These are phyloP conservation scores for Lamproptera curius DNA, from an alignment of 2,888 invertebrate genomes.

Conservation along the genomic window DNA sequence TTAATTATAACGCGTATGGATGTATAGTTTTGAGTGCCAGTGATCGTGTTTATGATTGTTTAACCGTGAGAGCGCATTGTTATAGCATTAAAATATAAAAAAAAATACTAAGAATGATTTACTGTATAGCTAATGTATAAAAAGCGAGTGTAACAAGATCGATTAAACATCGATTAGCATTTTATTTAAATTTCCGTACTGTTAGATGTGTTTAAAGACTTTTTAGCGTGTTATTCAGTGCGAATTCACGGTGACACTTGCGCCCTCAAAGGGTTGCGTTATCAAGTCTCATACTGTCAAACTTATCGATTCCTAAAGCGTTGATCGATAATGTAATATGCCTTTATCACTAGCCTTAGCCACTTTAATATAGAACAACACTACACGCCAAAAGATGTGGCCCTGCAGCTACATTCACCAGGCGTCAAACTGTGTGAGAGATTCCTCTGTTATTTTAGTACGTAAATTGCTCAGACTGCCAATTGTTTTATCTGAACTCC, in stretches of 20 bases:
- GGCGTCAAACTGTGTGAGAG: conserved; percentile 3
- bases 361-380: conserved; percentile 2
- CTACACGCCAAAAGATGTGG: not conserved
- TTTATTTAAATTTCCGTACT: no score
- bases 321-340: not conserved
- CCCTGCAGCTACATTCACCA: not conserved
- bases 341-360: conserved; percentile 2
- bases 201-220: no score
- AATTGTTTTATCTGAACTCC: not conserved
- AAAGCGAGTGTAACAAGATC: no score
- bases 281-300: no score
- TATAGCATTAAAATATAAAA: not conserved
- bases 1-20: conserved; percentile 35
- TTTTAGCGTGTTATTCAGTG: no score
- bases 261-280: no score
- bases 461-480: conserved; percentile 5
- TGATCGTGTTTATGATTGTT: not conserved
- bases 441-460: conserved; percentile 1
- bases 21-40: conserved; percentile 1
- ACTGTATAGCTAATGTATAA: no score
- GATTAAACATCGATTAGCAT: no score
- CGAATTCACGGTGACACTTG: no score
- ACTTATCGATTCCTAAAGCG: no score
- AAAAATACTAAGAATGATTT: no score
- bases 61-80: not conserved